Conservation (phyloP, 1,140 invertebrate genomes). For the Pararge aegeria region DNA sequence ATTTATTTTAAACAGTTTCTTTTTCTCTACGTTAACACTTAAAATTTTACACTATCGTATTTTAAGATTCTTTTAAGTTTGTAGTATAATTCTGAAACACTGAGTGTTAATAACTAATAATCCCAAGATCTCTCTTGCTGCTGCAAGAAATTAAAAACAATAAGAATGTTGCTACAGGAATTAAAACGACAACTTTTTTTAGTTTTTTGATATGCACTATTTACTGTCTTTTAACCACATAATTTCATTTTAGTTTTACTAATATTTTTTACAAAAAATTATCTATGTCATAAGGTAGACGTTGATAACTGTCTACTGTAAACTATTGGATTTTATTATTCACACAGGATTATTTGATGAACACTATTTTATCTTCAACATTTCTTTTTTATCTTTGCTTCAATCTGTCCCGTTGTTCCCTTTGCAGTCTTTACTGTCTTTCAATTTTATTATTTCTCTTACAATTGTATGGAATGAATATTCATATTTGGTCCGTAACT, state of each 20-base stretch:
- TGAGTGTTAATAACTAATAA: too few species aligned
- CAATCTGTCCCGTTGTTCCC: constrained; percentile 41
- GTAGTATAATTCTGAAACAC: too few species aligned
- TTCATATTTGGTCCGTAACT: constrained; percentile 18
- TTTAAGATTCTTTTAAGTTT: too few species aligned
- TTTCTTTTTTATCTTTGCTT: constrained; percentile 14
- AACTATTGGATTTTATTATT: neutral
- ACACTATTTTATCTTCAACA: constrained; percentile 12
- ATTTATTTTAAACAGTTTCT: neutral
- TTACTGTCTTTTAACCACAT: neutral
- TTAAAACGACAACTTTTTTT: too few species aligned
- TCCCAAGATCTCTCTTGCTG: too few species aligned
- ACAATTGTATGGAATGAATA: constrained; percentile 19
- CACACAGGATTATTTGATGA: neutral
- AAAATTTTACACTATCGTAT: neutral
- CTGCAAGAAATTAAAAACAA: too few species aligned
- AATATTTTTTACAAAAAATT: neutral
- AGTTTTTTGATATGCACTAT: neutral
- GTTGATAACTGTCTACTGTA: neutral
- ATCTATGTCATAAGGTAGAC: neutral
- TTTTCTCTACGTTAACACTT: neutral
- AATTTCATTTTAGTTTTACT: neutral
- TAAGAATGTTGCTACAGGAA: too few species aligned
- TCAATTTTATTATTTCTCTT: constrained; percentile 10
- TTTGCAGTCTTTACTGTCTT: constrained; percentile 47